A percentile compares a stretch with the other conserved stretches of the same genome.
These are phyloP conservation scores for Ornithoptera priamus DNA, from an alignment of 2,888 invertebrate species.

Conservation along the genomic window DNA sequence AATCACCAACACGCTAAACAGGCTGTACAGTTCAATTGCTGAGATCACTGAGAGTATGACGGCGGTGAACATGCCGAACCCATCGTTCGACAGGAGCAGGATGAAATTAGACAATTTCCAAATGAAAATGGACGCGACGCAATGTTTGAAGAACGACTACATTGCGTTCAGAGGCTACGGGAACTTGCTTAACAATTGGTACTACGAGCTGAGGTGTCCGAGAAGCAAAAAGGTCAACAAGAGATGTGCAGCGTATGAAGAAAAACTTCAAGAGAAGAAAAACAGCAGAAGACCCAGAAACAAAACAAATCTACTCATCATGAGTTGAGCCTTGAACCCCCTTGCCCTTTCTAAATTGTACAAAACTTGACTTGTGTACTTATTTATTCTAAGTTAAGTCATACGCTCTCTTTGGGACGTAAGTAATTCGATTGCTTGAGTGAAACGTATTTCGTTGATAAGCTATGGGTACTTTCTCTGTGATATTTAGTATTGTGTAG, in stretches of 20 bases:
- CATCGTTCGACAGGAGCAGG: conserved; percentile 57
- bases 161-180: conserved; percentile 81
- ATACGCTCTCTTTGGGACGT: conserved; percentile 46
- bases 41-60: conserved; percentile 71
- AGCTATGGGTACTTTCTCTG: conserved; percentile 79
- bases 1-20: conserved; percentile 60
- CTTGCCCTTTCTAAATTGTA: conserved; percentile 33
- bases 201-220: conserved; percentile 70
- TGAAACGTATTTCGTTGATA: conserved; percentile 73
- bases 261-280: conserved; percentile 54
- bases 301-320: conserved; percentile 32
- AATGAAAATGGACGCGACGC: conserved; percentile 72
- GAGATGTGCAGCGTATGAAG: conserved; percentile 52
- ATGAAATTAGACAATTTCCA: conserved; percentile 59
- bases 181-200: conserved; percentile 81
- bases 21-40: conserved; percentile 80
- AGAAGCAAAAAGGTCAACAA: conserved; percentile 48
- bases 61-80: conserved; percentile 56
- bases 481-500: conserved; percentile 79
- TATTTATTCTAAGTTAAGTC: conserved; percentile 43
- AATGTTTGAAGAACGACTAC: conserved; percentile 81
- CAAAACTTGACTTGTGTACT: conserved; percentile 39
- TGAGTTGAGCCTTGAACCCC: conserved; percentile 32
- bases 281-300: conserved; percentile 40
- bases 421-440: conserved; percentile 60